Evolutionary conservation across 23 tunicate genomes (phyloP), one percentile per base, ranked within the genome.

Genomic region (Trididemnum nubilum): DNA sequence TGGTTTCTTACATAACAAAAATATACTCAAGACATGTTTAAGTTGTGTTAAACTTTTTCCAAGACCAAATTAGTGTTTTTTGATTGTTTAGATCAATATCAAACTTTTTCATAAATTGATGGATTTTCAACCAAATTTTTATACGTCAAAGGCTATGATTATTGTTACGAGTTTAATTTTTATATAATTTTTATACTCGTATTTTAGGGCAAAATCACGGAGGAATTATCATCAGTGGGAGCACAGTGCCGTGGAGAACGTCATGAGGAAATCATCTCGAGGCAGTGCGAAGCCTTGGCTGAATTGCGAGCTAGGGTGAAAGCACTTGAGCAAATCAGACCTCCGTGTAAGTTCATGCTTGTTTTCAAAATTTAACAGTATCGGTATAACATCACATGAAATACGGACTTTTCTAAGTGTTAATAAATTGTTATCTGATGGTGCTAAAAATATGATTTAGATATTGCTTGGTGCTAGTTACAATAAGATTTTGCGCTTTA

Each of bases 241-340:
- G 94, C 98, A 0, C 89, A 75, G 44, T 93, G 98, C 67, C 58
- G 83, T 24, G 98, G 97, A 0, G 93, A 93, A 0, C 85, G 98
- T 0, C 98, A 93, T 67, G 78, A 85, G 27, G 92, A 93, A 35
- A 82, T 93, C 1, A 93, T 93, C 21, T 35, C 57, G n/a, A 34
- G 92, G 36, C 98, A 93, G 76, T 78, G 89, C 74, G 98, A 93
- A 88, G 98, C 98, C 0, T 73, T 93, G 26, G 93, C 94, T 31
- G 98, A 93, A 44, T 49, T 93, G 69, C 54, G 98, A 37, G 98
- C 87, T 23, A 64, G 90, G 58, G 67, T 93, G 0, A 93, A 88
- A 84, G 93, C 98, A n/a, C 64, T 93, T 25, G 86, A 93, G 44
- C 89, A 88, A 37, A 74, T 84, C 1, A 70, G 78, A 75, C 90